Evolutionary conservation across 2,888 invertebrate species (phyloP), one percentile per base, ranked within the genome.

Genomic region (Ormyrus thymus): DNA sequence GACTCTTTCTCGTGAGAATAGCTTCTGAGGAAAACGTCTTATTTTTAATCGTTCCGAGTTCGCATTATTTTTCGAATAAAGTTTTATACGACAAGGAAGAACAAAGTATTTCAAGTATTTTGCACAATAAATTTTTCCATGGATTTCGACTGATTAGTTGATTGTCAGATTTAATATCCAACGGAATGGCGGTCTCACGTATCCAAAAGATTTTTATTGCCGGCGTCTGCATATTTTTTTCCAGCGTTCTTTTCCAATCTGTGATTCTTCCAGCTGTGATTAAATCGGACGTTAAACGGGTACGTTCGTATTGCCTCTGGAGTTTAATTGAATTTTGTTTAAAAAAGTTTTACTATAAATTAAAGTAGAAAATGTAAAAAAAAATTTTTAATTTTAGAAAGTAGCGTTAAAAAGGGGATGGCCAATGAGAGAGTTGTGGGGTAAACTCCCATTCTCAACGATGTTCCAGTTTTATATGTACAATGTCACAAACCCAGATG

Each of bases 401-500:
- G 51, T 78, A 0, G 66, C 56, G 6, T 66, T 80, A 15, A 77
- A 77, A 56, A n/a, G 50, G 43, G 74, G 71, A 0, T 59, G 56
- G 50, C 58, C 61, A 10, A 73, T 66, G 70, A 93, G 96, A 15
- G 92, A 93, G 53, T 92, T 95, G 91, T 97, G 97, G 95, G 90
- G 93, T 68, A 93, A 93, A 82, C 93, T 96, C 0, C 96, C 97
- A 0, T 94, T 96, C 83, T 92, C 95, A 0, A 85, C 97, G 53
- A 94, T 94, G 84, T 95, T 96, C 86, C 94, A 94, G 84, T 91
- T 97, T 46, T 95, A 94, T 86, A 85, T 97, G 0, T 97, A 96
- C 88, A 96, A 97, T 87, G 93, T 96, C 64, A 96, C 96, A 7
- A 97, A 97, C 90, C 92, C 94, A 0, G 92, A 92, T 0, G 95